A percentile compares a stretch with the other conserved stretches of the same genome.
These are phyloP conservation scores for Hyperoplus immaculatus DNA, from an alignment of 2,797 vertebrate species.

Conservation along the genomic window DNA sequence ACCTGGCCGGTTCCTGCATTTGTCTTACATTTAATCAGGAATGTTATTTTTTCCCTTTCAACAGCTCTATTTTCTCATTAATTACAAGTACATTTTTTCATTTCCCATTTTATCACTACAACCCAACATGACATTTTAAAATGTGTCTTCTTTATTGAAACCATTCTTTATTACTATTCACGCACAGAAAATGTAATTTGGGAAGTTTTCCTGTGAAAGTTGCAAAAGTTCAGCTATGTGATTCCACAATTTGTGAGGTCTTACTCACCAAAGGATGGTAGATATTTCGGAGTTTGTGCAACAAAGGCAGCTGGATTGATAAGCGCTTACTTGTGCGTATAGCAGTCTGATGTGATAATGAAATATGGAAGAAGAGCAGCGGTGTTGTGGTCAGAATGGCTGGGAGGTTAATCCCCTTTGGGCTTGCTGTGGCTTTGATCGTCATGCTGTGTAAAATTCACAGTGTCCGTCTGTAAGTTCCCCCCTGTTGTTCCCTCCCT, in stretches of 20 bases:
- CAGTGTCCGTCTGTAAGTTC: constrained; percentile 68
- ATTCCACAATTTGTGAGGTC: constrained; percentile 10
- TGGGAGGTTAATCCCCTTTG: constrained; percentile 78
- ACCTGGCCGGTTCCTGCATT: constrained; percentile 7
- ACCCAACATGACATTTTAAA: neutral
- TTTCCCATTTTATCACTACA: neutral
- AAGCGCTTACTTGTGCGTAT: constrained; percentile 31
- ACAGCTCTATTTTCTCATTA: neutral
- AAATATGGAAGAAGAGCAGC: constrained; percentile 56
- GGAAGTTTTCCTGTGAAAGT: constrained; percentile 15
- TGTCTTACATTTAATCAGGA: constrained; percentile 9
- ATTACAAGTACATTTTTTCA: neutral
- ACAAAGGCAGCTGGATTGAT: constrained; percentile 22
- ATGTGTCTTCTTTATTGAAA: neutral
- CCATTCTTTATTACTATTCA: neutral
- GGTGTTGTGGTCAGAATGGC: constrained; percentile 68
- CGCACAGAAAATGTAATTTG: neutral
- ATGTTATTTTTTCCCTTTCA: neutral
- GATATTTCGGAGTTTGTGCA: constrained; percentile 25
- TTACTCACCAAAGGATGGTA: neutral
- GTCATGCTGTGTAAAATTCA: constrained; percentile 77
- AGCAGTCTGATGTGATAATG: constrained; percentile 44
- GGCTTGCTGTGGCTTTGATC: constrained; percentile 76
- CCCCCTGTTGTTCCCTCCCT: constrained; percentile 46
- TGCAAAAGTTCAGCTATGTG: constrained; percentile 29